phyloP scores from a whole-genome alignment of 2,888 invertebrate species.

The Mythimna impura region DNA sequence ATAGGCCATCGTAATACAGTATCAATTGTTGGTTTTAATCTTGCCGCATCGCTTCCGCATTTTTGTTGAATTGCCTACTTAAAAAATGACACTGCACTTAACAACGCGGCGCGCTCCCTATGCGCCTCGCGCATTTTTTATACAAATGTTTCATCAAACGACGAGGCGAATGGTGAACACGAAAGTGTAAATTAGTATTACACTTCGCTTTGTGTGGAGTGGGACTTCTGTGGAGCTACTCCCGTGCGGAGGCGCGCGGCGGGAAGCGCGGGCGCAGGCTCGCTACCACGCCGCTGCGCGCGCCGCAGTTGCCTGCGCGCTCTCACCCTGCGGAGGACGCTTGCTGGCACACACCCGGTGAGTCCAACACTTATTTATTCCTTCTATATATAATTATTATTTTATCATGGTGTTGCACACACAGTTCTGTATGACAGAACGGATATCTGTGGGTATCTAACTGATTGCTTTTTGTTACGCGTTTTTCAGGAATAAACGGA shows the following conservation, averaged over 20 bases:
- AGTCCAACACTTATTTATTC: slow-evolving; percentile 41
- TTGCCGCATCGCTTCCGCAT: no score
- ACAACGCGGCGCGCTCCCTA: no score
- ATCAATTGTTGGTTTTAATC: no score
- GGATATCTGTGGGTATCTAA: not conserved
- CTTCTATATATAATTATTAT: not conserved
- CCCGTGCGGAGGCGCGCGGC: slow-evolving; percentile 14
- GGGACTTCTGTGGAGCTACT: slow-evolving; percentile 37
- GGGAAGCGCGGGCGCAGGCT: slow-evolving; percentile 42
- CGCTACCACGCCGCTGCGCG: not conserved
- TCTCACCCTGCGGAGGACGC: slow-evolving; percentile 64
- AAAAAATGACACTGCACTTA: no score
- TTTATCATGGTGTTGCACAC: not conserved
- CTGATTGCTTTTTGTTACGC: not conserved
- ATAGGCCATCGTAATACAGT: no score
- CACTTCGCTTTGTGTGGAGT: slow-evolving; percentile 12
- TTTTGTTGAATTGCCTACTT: no score
- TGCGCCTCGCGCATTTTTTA: no score
- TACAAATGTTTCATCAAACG: no score
- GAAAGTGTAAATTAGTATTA: no score
- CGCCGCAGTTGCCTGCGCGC: slow-evolving; percentile 72
- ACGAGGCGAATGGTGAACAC: no score
- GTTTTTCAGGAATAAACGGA: not conserved
- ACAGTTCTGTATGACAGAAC: not conserved
- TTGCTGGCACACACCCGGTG: slow-evolving; percentile 53